A percentile compares a stretch with the other conserved stretches of the same genome.
Evolutionary conservation across 2,113 vertebrate species (phyloP).

Genomic region (Hyperoodon ampullatus): DNA sequence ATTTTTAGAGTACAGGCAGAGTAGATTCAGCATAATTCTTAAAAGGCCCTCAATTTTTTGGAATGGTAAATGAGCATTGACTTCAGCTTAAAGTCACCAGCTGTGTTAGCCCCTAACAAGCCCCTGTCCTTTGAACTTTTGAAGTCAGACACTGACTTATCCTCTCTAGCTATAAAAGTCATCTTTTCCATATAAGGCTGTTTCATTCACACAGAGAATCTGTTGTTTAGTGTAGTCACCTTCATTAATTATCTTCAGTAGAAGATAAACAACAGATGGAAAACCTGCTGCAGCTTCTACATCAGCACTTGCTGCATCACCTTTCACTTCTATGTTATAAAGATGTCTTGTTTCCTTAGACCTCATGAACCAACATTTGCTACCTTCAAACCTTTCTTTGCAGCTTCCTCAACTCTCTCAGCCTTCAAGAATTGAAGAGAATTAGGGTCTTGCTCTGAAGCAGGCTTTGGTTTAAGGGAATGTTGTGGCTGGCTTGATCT

Average conservation of each 20-base stretch:
- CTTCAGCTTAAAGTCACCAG: background rate
- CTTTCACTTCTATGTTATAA: background rate
- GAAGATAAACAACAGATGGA: too few relatives aligned
- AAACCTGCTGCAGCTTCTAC: background rate
- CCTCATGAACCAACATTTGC: background rate
- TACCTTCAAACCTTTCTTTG: background rate
- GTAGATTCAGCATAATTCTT: background rate
- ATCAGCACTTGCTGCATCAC: background rate
- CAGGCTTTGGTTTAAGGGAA: background rate
- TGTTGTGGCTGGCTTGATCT: background rate
- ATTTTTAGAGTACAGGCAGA: background rate
- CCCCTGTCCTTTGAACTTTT: background rate
- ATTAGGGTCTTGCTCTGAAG: background rate
- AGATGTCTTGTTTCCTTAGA: background rate
- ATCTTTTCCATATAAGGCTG: background rate
- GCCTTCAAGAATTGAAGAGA: background rate
- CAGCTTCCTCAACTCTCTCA: background rate
- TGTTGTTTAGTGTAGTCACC: background rate
- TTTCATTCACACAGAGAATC: background rate
- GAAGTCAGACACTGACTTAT: background rate
- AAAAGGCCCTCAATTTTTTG: background rate
- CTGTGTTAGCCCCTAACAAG: background rate
- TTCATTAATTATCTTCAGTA: background rate
- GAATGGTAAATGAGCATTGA: background rate
- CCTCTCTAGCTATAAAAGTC: background rate